These are phyloP conservation scores for Chaetops frenatus DNA, from an alignment of 2,113 vertebrate species.

Conservation along the genomic window DNA sequence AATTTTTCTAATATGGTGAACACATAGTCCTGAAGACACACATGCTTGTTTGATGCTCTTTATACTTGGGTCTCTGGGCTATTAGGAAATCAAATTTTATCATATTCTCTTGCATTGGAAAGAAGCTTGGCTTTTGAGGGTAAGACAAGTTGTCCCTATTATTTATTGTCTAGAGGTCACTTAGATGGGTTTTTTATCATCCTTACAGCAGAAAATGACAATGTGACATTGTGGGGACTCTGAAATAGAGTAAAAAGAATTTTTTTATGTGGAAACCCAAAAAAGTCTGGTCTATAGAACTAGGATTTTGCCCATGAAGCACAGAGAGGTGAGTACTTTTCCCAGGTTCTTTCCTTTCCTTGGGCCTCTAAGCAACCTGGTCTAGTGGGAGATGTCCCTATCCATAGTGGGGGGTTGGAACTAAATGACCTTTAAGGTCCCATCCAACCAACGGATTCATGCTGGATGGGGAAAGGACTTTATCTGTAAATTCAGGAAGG, in stretches of 20 bases:
- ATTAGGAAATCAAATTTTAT: background rate
- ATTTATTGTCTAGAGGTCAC: background rate
- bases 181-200: background rate
- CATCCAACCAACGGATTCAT: rapidly evolving
- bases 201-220: background rate
- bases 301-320: background rate
- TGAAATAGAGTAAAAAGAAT: background rate
- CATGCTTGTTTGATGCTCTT: background rate
- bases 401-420: rapidly evolving
- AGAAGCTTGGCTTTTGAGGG: background rate
- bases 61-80: background rate
- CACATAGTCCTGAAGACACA: background rate
- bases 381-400: background rate
- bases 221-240: background rate
- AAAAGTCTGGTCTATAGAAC: background rate
- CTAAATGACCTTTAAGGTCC: background rate
- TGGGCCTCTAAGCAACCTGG: background rate
- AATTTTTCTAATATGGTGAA: background rate
- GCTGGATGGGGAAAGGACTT: background rate
- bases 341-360: background rate
- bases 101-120: background rate
- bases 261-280: background rate
- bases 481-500: background rate
- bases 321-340: background rate
- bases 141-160: background rate